These are phyloP conservation scores for Mallotus villosus DNA, from an alignment of 2,797 vertebrate species.

Conservation along the genomic window DNA sequence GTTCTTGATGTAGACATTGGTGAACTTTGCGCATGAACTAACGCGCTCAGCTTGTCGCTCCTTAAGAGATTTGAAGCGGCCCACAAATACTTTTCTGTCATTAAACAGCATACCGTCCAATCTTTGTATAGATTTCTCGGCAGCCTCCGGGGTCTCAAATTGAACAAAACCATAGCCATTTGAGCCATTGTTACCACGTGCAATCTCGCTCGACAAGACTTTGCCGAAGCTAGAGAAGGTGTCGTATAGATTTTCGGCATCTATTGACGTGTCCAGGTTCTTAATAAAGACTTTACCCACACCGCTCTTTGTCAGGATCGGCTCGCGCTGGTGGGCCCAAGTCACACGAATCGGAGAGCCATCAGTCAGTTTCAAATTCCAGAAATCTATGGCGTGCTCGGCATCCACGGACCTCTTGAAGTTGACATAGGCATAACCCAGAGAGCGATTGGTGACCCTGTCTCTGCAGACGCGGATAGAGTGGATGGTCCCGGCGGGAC, in stretches of 20 bases:
- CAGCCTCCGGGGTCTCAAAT: too few relatives aligned
- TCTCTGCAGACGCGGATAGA: too few relatives aligned
- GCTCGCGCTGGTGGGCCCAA: not conserved
- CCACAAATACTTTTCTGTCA: not conserved
- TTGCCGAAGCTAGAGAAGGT: slow-evolving; percentile 1
- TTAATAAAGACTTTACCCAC: slow-evolving; percentile 6
- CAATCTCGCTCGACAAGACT: slow-evolving; percentile 62
- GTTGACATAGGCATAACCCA: slow-evolving; percentile 84
- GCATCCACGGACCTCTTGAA: slow-evolving; percentile 82
- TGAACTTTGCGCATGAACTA: not conserved
- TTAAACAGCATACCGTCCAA: not conserved
- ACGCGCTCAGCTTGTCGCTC: slow-evolving; percentile 5
- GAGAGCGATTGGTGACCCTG: too few relatives aligned
- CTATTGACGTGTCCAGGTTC: slow-evolving; percentile 3
- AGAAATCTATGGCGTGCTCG: slow-evolving; percentile 48
- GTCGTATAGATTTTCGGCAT: not conserved
- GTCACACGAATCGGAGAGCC: not conserved
- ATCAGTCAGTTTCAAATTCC: not conserved
- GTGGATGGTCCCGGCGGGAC: slow-evolving; percentile 77
- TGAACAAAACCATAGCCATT: too few relatives aligned
- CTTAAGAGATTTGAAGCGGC: not conserved
- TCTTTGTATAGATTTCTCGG: not conserved
- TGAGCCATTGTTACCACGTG: too few relatives aligned
- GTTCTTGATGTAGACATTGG: slow-evolving; percentile 6
- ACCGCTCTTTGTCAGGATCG: not conserved